Evolutionary conservation across 2,113 vertebrate genomes (phyloP).

Genomic region (Oncorhynchus kisutch): DNA sequence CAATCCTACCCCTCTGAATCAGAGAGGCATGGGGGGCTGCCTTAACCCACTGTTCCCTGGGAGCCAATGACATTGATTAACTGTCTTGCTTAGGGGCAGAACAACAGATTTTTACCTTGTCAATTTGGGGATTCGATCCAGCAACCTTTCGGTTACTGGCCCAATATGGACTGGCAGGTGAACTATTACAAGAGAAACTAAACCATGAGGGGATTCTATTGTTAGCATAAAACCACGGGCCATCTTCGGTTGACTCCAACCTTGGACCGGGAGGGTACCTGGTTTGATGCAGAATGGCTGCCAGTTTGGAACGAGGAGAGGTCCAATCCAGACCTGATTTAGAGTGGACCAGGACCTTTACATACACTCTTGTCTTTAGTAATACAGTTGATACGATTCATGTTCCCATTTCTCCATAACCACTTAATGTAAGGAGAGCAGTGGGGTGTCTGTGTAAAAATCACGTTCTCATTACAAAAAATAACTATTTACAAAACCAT

Average conservation of each 20-base stretch:
- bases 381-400: slow-evolving; percentile 13
- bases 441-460: slow-evolving; percentile 55
- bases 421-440: slow-evolving; percentile 21
- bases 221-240: background rate
- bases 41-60: too few species aligned
- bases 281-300: background rate
- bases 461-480: slow-evolving; percentile 58
- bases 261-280: background rate
- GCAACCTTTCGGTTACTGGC: too few species aligned
- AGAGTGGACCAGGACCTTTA: slow-evolving; percentile 29
- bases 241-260: background rate
- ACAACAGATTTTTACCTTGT: too few species aligned
- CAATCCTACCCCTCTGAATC: too few species aligned
- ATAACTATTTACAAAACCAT: slow-evolving; percentile 66
- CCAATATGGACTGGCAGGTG: background rate
- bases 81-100: too few species aligned
- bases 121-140: too few species aligned
- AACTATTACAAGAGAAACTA: background rate
- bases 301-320: background rate
- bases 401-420: slow-evolving; percentile 10
- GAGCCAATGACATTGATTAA: too few species aligned
- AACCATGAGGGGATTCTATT: background rate
- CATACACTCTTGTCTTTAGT: slow-evolving; percentile 25
- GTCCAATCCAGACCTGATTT: slow-evolving; percentile 15
- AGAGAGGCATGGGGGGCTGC: too few species aligned